Evolutionary conservation across 1,140 invertebrate species (phyloP), one percentile per base, ranked within the genome.

Genomic region (Drosophila busckii): DNA sequence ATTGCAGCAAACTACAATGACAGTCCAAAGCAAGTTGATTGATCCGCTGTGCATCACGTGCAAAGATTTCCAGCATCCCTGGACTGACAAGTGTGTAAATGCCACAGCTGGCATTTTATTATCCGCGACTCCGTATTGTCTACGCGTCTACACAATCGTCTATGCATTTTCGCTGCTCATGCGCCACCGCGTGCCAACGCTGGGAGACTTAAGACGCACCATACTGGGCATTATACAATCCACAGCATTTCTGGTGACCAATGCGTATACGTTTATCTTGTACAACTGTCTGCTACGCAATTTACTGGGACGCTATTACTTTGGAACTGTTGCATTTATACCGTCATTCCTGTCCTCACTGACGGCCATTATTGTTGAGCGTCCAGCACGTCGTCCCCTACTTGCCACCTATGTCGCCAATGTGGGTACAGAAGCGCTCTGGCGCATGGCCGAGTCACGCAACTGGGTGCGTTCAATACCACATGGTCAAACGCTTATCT

Each of bases 341-440:
- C 94, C 94, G 37, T 90, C 92, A 25, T 92, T 94, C 80, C 70
- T 93, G 10, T 92, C 92, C 4, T 92, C 92, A 83, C 89, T 93
- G 23, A 87, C 91, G 58, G 92, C 93, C 31, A 94, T 96, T 83
- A 59, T 94, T 13, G 89, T 95, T 29, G 94, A 96, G 87, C 90
- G 93, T 67, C 91, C 91, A 55, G 92, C 91, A 10, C 90, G 94
- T 48, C 89, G 94, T 59, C 89, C 90, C 5, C 80, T 95, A 3
- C 86, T 96, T 3, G 91, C 92, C 64, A 87, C 95, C 7, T 96
- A 96, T 87, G 92, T 95, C 35, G 92, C 93, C 29, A 96, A 95
- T 89, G 90, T 95, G 88, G 94, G 94, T 15, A 92, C 93, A 9
- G 94, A 95, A 89, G 93, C 93, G 3, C 73, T 94, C 12, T 95